Base-by-base conservation (phyloP, 2,113 vertebrate genomes). In the Ptyas mucosa region DNA sequence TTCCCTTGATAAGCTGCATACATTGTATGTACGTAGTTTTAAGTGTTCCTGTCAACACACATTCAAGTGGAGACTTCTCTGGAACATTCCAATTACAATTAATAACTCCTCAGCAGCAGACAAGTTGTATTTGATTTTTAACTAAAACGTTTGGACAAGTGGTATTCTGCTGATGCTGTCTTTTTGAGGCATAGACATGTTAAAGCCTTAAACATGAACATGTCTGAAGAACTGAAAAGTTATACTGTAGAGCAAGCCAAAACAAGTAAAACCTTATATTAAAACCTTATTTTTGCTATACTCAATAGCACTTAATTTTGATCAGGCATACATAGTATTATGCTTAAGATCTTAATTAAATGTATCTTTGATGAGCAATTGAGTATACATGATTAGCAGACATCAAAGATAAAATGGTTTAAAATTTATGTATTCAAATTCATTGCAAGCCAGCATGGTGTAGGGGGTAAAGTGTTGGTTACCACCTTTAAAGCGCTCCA, bases 1-100 rank as follows among this genome's bases (percentile, higher is more conserved):
- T 94, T 92, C 75, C 90, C 39, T 26, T 5, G 1, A 90, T 95
- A 90, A 94, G 3, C 4, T 94, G 64, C 15, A 91, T 75, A 69
- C 29, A 49, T 8, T 3, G 5, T 12, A n/a, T 49, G 8, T 87
- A 49, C 46, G 52, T 46, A 39, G 23, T 43, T 93, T 90, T 58
- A 34, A 86, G 54, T 10, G 55, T 52, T 58, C 39, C 6, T 61
- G n/a, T 51, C 29, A 1, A 24, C 5, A 9, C 0, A 29, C 18
- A 0, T n/a, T 23, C 29, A 0, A 0, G 39, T 39, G 88, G 34
- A 81, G 29, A n/a, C 52, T 18, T 0, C 0, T 23, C 46, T 53
- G 12, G 53, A n/a, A 53, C 46, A 8, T 64, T 11, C 14, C 15
- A 20, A 20, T 24, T 23, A 0, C 0, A 55, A 92, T 75, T 54